Conservation (phyloP, 1,140 invertebrate species). For the Zaprionus gabonicus region DNA sequence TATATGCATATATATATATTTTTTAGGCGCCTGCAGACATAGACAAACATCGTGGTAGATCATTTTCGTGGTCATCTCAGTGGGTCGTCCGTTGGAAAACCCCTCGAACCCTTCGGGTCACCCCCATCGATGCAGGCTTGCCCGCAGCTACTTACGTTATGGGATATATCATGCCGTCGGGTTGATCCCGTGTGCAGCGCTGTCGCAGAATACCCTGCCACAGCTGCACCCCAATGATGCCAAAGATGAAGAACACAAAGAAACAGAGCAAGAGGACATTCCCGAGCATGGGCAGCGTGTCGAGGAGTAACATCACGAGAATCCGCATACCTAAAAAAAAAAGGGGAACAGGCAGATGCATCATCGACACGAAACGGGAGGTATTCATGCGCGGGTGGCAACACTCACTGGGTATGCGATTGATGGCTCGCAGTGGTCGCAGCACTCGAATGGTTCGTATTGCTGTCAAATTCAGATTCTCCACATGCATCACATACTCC, state of each 20-base stretch:
- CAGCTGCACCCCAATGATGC: conserved; percentile 99
- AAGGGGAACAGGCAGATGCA: neutral
- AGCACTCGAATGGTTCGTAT: conserved; percentile 99
- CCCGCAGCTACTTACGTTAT: conserved; percentile 87
- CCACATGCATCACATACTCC: conserved; percentile 97
- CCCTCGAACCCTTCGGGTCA: neutral
- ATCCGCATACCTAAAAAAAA: conserved; percentile 95
- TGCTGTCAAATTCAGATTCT: conserved; percentile 99
- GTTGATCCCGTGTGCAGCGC: conserved; percentile 93
- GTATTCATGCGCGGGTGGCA: neutral
- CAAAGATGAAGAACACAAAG: conserved; percentile 99
- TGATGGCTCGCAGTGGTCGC: conserved; percentile 97
- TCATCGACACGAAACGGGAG: neutral
- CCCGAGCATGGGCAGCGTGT: conserved; percentile 99
- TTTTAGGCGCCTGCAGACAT: conserved; percentile 56
- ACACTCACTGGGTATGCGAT: conserved; percentile 99
- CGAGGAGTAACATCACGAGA: conserved; percentile 98
- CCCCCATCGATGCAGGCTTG: neutral
- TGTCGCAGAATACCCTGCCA: conserved; percentile 99
- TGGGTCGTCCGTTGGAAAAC: conserved; percentile 34
- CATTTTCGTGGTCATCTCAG: conserved; percentile 32
- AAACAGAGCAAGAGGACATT: conserved; percentile 99
- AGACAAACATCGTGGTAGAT: conserved; percentile 33
- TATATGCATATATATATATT: conserved; percentile 29
- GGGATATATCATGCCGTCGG: conserved; percentile 89